A percentile compares a stretch with the other conserved stretches of the same genome.
phyloP scores from a whole-genome alignment of 37 sponge, comb jelly and placozoan genomes.

The Aplysina aerophoba region DNA sequence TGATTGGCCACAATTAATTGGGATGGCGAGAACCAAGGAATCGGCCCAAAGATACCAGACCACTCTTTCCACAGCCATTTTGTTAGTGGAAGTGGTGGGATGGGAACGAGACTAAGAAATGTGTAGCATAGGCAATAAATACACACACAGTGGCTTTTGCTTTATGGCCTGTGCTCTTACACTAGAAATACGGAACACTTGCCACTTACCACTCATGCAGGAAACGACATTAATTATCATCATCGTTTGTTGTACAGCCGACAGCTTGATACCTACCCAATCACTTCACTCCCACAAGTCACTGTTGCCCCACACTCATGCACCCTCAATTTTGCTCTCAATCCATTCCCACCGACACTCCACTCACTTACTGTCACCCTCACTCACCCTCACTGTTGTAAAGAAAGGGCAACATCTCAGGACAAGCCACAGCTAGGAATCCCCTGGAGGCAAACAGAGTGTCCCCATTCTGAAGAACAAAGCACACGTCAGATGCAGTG shows the following conservation, averaged over 20 bases:
- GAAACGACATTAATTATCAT: not conserved
- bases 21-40: too few species aligned
- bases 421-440: conserved; percentile 49
- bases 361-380: too few species aligned
- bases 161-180: too few species aligned
- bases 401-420: conserved; percentile 45
- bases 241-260: not conserved
- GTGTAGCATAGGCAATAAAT: too few species aligned
- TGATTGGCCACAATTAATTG: too few species aligned
- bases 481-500: conserved; percentile 61
- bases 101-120: too few species aligned
- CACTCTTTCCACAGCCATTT: too few species aligned
- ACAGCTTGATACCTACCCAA: not conserved
- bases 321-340: not conserved
- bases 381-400: conserved; percentile 57
- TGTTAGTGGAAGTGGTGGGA: too few species aligned
- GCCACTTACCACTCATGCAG: not conserved
- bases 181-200: too few species aligned
- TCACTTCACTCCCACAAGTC: not conserved
- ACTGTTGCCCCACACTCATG: not conserved
- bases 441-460: conserved; percentile 62
- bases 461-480: conserved; percentile 52
- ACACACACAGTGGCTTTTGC: too few species aligned
- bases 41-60: too few species aligned
- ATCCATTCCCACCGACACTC: too few species aligned